These are phyloP conservation scores for Cheilosia vulpina DNA, from an alignment of 2,888 invertebrate species.

Conservation along the genomic window DNA sequence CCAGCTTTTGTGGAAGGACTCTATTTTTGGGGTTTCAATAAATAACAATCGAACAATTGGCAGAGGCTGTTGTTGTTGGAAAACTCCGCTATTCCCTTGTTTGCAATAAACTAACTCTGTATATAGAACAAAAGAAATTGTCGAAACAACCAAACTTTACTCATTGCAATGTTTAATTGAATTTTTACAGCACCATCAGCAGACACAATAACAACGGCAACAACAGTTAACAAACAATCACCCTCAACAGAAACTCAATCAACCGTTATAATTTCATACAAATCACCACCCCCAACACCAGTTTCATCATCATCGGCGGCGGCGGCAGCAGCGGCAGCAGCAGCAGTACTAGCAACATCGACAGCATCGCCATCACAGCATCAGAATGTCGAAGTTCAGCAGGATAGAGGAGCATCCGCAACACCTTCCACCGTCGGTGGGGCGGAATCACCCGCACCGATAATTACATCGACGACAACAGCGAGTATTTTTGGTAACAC, in stretches of 20 bases:
- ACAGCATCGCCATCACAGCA: constrained; percentile 40
- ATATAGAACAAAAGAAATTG: background rate
- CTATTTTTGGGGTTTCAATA: background rate
- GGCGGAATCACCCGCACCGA: constrained; percentile 56
- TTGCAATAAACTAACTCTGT: background rate
- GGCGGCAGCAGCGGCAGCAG: constrained; percentile 60
- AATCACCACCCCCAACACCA: constrained; percentile 83
- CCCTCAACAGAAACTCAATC: constrained; percentile 82
- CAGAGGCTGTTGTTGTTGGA: background rate
- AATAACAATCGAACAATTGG: background rate
- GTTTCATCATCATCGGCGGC: constrained; percentile 73
- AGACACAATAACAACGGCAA: constrained; percentile 77
- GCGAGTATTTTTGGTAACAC: constrained; percentile 77
- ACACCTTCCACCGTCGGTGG: constrained; percentile 25
- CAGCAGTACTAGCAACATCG: constrained; percentile 57
- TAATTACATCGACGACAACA: constrained; percentile 71
- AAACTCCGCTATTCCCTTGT: background rate
- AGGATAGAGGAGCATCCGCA: constrained; percentile 42
- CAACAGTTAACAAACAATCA: constrained; percentile 75
- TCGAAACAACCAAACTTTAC: constrained; percentile 37
- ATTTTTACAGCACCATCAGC: constrained; percentile 77
- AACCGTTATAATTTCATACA: constrained; percentile 84
- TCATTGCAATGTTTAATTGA: constrained; percentile 66
- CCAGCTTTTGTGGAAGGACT: background rate
- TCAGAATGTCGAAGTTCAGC: constrained; percentile 63